Conservation (phyloP, 2,888 invertebrate species). For the Caenorhabditis imperialis region DNA sequence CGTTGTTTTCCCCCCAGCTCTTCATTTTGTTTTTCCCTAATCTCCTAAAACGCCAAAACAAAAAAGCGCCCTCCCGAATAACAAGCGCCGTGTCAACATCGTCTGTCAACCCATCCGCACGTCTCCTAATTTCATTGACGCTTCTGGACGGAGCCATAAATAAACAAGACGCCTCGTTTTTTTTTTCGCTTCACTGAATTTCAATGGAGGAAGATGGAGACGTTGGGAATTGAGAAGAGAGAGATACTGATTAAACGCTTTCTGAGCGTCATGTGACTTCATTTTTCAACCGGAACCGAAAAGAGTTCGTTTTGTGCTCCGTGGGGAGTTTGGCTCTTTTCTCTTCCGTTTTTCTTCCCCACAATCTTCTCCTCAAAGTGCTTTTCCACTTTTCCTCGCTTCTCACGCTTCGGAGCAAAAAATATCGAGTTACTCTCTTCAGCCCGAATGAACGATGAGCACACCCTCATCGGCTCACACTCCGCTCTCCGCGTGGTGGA, state of each 20-base stretch:
- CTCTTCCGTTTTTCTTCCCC: conserved; percentile 3
- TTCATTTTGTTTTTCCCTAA: too few species aligned
- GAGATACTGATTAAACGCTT: too few species aligned
- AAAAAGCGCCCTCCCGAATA: background rate
- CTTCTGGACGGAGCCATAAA: conserved; percentile 7
- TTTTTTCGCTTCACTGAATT: conserved; percentile 35
- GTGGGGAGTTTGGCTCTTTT: too few species aligned
- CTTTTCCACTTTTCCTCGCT: background rate
- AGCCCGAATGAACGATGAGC: conserved; percentile 18
- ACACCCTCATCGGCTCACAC: conserved; percentile 40
- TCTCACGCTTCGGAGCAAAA: conserved; percentile 8
- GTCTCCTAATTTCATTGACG: background rate
- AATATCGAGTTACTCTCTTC: background rate
- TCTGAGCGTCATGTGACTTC: too few species aligned
- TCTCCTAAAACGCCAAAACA: conserved; percentile 26
- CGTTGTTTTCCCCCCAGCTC: too few species aligned
- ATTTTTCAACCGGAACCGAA: too few species aligned
- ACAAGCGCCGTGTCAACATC: conserved; percentile 8
- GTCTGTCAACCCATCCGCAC: conserved; percentile 31
- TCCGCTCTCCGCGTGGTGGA: conserved; percentile 50
- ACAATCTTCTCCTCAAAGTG: background rate
- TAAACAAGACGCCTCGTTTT: conserved; percentile 16
- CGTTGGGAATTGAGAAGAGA: background rate
- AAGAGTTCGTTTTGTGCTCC: too few species aligned
- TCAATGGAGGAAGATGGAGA: conserved; percentile 4